Base-by-base conservation (phyloP, 2,113 vertebrate species). In the Boleophthalmus pectinirostris region DNA sequence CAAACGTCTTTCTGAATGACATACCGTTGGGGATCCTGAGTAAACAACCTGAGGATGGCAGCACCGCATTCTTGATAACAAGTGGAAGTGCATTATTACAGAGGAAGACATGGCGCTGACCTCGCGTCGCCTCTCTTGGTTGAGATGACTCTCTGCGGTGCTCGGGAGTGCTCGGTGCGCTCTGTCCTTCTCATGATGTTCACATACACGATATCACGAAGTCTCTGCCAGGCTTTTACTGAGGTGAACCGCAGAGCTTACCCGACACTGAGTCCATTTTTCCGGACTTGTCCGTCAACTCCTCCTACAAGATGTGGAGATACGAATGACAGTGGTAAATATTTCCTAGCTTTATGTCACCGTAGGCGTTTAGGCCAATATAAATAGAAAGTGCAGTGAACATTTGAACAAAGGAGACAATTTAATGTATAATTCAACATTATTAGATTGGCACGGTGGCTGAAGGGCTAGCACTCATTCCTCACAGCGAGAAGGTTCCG, bases 281-380 rank as follows among this genome's bases (percentile, higher is more conserved):
- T 8, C 20, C 81, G 49, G 72, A 23, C 69, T 47, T 78, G 51
- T 57, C 35, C 81, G 20, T 72, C 76, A 3, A 33, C 75, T 5
- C 66, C 86, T 5, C 33, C 10, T 53, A 68, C 81, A 5, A 61
- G n/a, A 68, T 66, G 24, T 3, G 66, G 65, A 69, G 72, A 69
- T 9, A 15, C 53, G 1, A 15, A 71, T 1, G 69, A 81, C 10
- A 75, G 49, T 14, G 82, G 85, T 86, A 85, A 86, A 20, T 18
- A n/a, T n/a, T 43, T 18, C 25, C 61, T 38, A 13, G 9, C 20
- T 43, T 5, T 21, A 21, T 5, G 23, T 0, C 9, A 38, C 38
- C n/a, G 61, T 35, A 29, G 66, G 51, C 3, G 35, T 35, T 29
- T 38, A 15, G 35, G 8, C 1, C n/a, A 21, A 2, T 51, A 1